phyloP scores from a whole-genome alignment of 2,113 vertebrate species.

The Vicugna pacos region DNA sequence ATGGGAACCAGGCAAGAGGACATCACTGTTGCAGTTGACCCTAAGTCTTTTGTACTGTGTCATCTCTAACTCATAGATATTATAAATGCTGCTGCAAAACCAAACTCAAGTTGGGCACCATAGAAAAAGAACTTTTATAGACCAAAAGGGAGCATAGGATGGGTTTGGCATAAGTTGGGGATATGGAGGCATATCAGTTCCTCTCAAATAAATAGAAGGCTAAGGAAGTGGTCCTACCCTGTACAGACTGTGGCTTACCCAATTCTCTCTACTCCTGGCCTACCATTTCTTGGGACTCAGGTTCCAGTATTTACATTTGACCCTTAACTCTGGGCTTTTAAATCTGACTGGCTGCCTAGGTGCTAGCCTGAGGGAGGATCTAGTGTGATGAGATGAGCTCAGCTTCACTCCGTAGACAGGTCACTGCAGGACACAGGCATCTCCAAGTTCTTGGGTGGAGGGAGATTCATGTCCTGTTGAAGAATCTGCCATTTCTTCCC shows the following conservation, averaged over 20 bases:
- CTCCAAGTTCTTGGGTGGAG: slow-evolving; percentile 33
- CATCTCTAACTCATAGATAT: neutral
- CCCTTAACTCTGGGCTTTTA: neutral
- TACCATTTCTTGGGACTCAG: neutral
- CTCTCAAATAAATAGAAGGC: neutral
- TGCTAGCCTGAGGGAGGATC: neutral
- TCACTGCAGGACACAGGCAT: slow-evolving; percentile 90
- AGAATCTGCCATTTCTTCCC: slow-evolving; percentile 82
- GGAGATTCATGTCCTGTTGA: neutral
- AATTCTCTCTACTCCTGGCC: neutral
- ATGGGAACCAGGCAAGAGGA: neutral
- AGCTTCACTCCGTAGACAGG: neutral
- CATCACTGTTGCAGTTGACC: neutral
- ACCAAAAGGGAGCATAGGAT: neutral
- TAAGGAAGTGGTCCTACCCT: neutral
- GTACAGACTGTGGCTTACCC: neutral
- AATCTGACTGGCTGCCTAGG: neutral
- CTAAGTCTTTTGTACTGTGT: neutral
- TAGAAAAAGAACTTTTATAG: slow-evolving; percentile 59
- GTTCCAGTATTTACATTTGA: neutral
- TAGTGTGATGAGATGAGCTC: neutral
- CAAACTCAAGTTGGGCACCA: slow-evolving; percentile 45
- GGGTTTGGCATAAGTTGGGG: neutral
- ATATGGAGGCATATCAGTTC: neutral
- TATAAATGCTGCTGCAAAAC: neutral